Base-by-base conservation (phyloP, 2,797 vertebrate genomes). In the Cossypha polioptera region DNA sequence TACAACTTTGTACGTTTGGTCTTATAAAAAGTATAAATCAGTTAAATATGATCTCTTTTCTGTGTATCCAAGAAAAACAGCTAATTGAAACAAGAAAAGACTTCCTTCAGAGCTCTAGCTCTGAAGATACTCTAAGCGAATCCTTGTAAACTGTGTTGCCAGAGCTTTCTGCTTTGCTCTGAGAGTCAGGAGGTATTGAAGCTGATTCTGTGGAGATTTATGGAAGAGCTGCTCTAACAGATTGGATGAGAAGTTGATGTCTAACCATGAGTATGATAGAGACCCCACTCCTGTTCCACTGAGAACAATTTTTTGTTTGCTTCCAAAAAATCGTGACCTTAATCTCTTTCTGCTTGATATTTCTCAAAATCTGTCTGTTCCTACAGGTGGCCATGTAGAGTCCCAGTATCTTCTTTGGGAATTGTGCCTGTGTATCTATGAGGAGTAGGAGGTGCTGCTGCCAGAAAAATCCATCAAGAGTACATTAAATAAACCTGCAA, bases 281-380 rank as follows among this genome's bases (percentile, higher is more conserved):
- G 51, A 57, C 17, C 5, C 0, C 0, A 18, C 2, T 38, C 20
- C 65, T 29, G 13, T 50, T 78, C 14, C 14, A 28, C 25, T 47
- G 42, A 66, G 19, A 45, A 21, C 8, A 7, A 7, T 29, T 62
- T 47, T 58, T 73, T 86, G 14, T 75, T 78, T 88, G 7, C 21
- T 67, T 1, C 6, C 3, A 11, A 15, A n/a, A 74, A 61, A 67
- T 67, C 25, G 35, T 16, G 13, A 26, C 31, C 14, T 45, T 77
- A 3, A 19, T 35, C 5, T 79, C 53, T 50, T 54, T 14, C n/a
- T 77, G 13, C 15, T 54, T 81, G 29, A 5, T 45, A n/a, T 26
- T 78, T 88, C 15, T 57, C 48, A 48, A 58, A 88, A 78, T 57
- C 33, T 53, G 7, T 45, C 36, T 68, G 19, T 78, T 40, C 16